Evolutionary conservation across 2,888 invertebrate genomes (phyloP), one percentile per base, ranked within the genome.

Genomic region (Epicampocera succincta): DNA sequence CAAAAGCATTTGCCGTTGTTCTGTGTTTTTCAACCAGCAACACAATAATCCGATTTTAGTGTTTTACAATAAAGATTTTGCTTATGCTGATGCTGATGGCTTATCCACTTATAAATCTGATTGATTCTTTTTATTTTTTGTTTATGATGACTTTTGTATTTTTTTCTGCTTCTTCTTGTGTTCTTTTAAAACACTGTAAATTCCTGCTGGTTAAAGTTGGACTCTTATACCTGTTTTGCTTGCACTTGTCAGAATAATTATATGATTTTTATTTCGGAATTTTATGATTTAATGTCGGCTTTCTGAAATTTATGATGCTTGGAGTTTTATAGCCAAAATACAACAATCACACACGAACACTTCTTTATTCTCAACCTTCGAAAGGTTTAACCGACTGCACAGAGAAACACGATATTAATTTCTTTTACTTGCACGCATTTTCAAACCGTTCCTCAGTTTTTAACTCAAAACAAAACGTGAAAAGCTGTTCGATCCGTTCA

Each of bases 51-150:
- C 74, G 33, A 52, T 82, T 69, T 77, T 69, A 60, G 69, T 46
- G 48, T 69, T 72, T 76, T 56, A 76, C 17, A 76, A 72, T 56
- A 60, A 76, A 46, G 40, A 76, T 56, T 72, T 61, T 65, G 73
- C 8, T 75, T 66, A 17, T 40, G 61, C 15, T 44, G n/a, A n/a
- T n/a, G n/a, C n/a, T 65, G 68, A 71, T 12, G 65, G 65, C 58
- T 82, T 71, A 82, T 78, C 78, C 82, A 82, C 72, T 78, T 82
- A 66, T 72, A 76, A 75, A 52, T 52, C 44, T 60, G 60, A 61
- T 71, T 50, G 46, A 38, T 54, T 58, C 74, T 19, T 68, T 29
- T 50, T 60, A 42, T n/a, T n/a, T 25, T 40, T 1, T 17, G 38
- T 52, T 66, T 21, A 40, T n/a, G 6, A 65, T 42, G 21, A 66